phyloP scores from a whole-genome alignment of 1,140 invertebrate species.

The Nylanderia fulva region DNA sequence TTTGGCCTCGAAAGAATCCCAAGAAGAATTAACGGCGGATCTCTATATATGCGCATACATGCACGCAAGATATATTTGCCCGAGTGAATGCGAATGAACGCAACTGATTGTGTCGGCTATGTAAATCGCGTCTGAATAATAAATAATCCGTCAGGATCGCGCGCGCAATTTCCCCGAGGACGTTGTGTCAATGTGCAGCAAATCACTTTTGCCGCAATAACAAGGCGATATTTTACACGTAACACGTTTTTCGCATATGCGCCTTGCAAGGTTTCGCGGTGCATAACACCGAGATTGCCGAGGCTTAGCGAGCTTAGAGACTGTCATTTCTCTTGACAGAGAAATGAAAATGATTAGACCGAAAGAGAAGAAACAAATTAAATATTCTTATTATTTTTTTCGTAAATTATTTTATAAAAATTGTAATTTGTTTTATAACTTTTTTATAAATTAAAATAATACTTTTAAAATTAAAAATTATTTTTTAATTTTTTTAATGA shows the following conservation, averaged over 20 bases:
- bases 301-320: not conserved
- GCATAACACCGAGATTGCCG: not conserved
- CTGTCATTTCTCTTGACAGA: too few relatives aligned
- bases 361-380: too few relatives aligned
- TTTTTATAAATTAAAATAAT: too few relatives aligned
- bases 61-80: not conserved
- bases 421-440: too few relatives aligned
- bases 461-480: too few relatives aligned
- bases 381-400: too few relatives aligned
- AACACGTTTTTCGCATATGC: constrained; percentile 7
- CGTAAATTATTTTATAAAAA: too few relatives aligned
- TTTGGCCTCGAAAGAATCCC: constrained; percentile 14
- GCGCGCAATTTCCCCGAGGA: constrained; percentile 23
- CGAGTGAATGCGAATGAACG: not conserved
- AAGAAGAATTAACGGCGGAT: constrained; percentile 29
- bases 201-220: constrained; percentile 25
- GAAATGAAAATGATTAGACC: not conserved
- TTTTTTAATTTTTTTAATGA: too few relatives aligned
- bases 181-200: constrained; percentile 8
- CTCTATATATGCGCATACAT: not conserved
- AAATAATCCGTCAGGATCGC: not conserved
- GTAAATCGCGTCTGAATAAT: constrained; percentile 9
- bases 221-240: constrained; percentile 35
- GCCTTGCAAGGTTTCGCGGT: not conserved
- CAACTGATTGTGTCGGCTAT: constrained; percentile 5